Base-by-base conservation (phyloP, 2,888 invertebrate species). In the Nomada fucata region DNA sequence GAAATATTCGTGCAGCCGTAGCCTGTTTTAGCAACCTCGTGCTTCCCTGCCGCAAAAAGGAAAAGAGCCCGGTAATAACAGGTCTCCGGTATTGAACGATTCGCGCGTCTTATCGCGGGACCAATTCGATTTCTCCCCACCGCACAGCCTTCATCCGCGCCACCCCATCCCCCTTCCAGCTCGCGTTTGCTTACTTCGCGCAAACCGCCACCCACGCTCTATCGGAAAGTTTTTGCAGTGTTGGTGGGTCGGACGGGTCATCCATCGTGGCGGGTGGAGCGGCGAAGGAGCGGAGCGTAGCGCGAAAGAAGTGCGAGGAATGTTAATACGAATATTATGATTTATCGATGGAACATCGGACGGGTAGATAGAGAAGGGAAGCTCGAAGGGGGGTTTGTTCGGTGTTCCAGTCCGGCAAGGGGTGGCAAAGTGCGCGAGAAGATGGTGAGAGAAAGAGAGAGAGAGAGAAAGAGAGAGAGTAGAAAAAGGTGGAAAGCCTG, bases 241-340 rank as follows among this genome's bases (percentile, higher is more conserved):
- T 74, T 26, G 83, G 80, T 86, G 84, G 80, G 86, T 88, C 86
- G 82, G 88, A 87, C 84, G 84, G 88, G 86, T 88, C 88, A 86
- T 91, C 88, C 88, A 88, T 89, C 86, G 75, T 83, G 85, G 80
- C 55, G 59, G 29, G 63, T 26, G 75, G 60, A 70, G 71, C 81
- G 67, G 71, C 53, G 29, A 63, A 20, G 75, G 60, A 70, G 71
- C 81, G 67, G 71, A 55, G 53, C 84, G 88, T 79, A 53, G 76
- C 83, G 85, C 86, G 89, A 90, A 91, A 91, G 90, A 91, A 92
- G 90, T 88, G 92, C 90, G 86, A 91, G 89, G 92, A 93, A 93
- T 93, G 92, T 93, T 93, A 93, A 93, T 92, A 91, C 91, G 91
- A 89, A 91, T 90, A 92, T 92, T 89, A 92, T 91, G 92, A 93